These are phyloP conservation scores for Atta cephalotes DNA, from an alignment of 1,140 invertebrate genomes.

Conservation along the genomic window DNA sequence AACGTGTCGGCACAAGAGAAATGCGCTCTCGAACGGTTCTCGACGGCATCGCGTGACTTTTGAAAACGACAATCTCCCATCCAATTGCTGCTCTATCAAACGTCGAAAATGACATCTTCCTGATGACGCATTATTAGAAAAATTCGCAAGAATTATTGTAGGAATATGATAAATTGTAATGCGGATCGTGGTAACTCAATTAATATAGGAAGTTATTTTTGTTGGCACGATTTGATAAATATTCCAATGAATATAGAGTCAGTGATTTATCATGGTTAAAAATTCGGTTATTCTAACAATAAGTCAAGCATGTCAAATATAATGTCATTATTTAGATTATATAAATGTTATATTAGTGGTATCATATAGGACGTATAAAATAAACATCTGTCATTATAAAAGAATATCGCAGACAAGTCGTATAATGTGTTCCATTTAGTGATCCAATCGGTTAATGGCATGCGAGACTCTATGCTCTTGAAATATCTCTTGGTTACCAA, in stretches of 20 bases:
- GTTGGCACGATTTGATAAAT: slow-evolving; percentile 13
- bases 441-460: slow-evolving; percentile 3
- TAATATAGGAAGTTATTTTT: neutral
- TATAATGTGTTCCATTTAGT: slow-evolving; percentile 18
- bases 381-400: slow-evolving; percentile 17
- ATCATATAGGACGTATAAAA: neutral
- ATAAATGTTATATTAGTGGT: neutral
- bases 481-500: slow-evolving; percentile 8
- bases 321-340: neutral
- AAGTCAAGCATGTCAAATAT: neutral
- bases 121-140: neutral
- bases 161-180: neutral
- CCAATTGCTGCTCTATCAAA: neutral
- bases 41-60: slow-evolving; percentile 55
- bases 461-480: neutral
- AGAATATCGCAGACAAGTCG: neutral
- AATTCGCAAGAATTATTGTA: neutral
- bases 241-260: neutral
- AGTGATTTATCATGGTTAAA: neutral
- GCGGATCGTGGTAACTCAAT: neutral
- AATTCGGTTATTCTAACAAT: neutral
- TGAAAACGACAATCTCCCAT: neutral
- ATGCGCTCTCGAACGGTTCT: slow-evolving; percentile 28
- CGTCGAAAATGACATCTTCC: slow-evolving; percentile 1
- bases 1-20: slow-evolving; percentile 48